Base-by-base conservation (phyloP, 2,113 vertebrate species). In the Hucho hucho region DNA sequence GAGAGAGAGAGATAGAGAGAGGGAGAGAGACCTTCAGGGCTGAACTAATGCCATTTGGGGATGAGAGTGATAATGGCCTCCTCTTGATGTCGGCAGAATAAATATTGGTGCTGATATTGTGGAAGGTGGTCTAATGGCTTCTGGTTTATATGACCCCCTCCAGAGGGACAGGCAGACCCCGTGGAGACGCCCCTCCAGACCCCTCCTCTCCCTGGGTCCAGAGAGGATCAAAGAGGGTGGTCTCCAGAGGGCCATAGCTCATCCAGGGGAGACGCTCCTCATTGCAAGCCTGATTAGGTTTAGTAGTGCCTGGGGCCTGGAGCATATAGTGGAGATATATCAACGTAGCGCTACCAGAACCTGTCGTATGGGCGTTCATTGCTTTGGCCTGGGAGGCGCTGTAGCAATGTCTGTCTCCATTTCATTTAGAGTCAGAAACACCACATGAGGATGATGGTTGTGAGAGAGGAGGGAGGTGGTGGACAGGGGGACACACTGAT, bases 221-320 rank as follows among this genome's bases (percentile, higher is more conserved):
- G 20, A 61, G 3, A 61, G 16, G 64, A 67, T 32, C 26, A 16
- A 49, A 25, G 47, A 25, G 2, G 47, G 47, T n/a, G 3, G 84
- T 86, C 84, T 85, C 81, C 4, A 0, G 83, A 77, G 85, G 75
- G 66, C 74, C 64, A 87, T 81, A 77, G 69, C 86, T 89, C 86
- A 86, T 86, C 83, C 71, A 65, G 75, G 69, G 83, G 87, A 85
- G 86, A 82, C 70, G 80, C 79, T 84, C 59, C 84, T 87, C 81
- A 86, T 76, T 80, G 80, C 81, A 76, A 56, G 88, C 71, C 75
- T 88, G 88, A 87, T 86, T 89, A 82, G 78, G 77, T 90, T 89
- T 86, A 81, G 85, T 65, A 69, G 77, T 74, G 84, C 83, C 87
- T 79, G 73, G 32, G 80, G 79, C 20, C 4, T 25, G 63, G 53